phyloP scores from a whole-genome alignment of 1,140 invertebrate species.

The Macrobrachium rosenbergii region DNA sequence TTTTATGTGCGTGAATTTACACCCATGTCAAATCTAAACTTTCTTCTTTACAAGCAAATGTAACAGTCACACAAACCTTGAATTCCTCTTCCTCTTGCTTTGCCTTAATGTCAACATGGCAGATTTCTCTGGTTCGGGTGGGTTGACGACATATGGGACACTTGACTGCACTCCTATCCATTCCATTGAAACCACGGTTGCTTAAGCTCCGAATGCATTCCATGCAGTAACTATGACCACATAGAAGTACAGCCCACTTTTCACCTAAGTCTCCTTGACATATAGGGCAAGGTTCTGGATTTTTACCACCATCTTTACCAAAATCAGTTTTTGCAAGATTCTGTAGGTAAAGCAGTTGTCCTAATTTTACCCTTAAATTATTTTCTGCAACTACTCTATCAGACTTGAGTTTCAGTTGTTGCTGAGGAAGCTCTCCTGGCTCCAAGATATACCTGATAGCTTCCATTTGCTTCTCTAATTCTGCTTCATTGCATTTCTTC shows the following conservation, averaged over 20 bases:
- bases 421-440: conserved; percentile 69
- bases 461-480: conserved; percentile 66
- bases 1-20: no score
- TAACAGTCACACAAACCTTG: conserved; percentile 61
- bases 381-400: conserved; percentile 69
- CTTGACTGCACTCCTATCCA: conserved; percentile 67
- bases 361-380: conserved; percentile 72
- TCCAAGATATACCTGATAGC: conserved; percentile 72
- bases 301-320: conserved; percentile 71
- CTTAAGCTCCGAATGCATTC: conserved; percentile 73
- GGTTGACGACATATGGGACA: conserved; percentile 80
- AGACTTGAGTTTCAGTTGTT: conserved; percentile 68
- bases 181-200: conserved; percentile 68
- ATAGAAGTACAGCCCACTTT: conserved; percentile 79
- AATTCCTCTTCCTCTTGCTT: conserved; percentile 67
- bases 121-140: conserved; percentile 74
- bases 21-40: no score
- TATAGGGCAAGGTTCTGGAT: conserved; percentile 80
- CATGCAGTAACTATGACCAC: conserved; percentile 80
- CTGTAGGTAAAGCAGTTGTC: conserved; percentile 74
- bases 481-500: conserved; percentile 40
- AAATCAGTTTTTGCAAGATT: conserved; percentile 72
- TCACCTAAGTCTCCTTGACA: conserved; percentile 75
- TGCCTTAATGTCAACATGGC: conserved; percentile 74
- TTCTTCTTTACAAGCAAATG: no score